These are phyloP conservation scores for Catamblyrhynchus diadema DNA, from an alignment of 2,797 vertebrate species.

Conservation along the genomic window DNA sequence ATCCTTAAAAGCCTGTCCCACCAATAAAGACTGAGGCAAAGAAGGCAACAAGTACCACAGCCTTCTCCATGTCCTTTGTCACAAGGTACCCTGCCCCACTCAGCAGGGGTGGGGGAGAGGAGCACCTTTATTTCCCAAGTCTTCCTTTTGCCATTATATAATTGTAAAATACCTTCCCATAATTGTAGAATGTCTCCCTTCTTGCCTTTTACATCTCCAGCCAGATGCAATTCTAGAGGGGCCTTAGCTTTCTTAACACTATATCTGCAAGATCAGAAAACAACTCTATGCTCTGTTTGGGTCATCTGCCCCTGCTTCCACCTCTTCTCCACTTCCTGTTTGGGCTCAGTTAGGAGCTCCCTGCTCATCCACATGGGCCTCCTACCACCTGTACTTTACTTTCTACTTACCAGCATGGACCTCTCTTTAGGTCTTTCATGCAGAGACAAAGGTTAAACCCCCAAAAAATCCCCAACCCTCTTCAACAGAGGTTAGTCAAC, in stretches of 20 bases:
- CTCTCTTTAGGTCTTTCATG: not conserved
- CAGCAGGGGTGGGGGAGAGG: not conserved
- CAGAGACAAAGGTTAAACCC: not conserved
- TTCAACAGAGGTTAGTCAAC: not conserved
- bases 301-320: not conserved
- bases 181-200: not conserved
- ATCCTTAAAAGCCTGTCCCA: not conserved
- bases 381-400: not conserved
- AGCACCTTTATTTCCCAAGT: not conserved
- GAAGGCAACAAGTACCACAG: not conserved
- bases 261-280: not conserved
- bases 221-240: not conserved
- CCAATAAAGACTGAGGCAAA: not conserved
- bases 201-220: not conserved
- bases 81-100: not conserved
- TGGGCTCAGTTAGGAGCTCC: not conserved
- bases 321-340: not conserved
- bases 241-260: not conserved
- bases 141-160: not conserved
- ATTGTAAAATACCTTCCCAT: not conserved
- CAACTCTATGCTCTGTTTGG: not conserved
- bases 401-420: not conserved
- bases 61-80: not conserved
- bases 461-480: not conserved
- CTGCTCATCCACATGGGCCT: not conserved